Base-by-base conservation (phyloP, 2,888 invertebrate species). In the Drosophila prolongata region DNA sequence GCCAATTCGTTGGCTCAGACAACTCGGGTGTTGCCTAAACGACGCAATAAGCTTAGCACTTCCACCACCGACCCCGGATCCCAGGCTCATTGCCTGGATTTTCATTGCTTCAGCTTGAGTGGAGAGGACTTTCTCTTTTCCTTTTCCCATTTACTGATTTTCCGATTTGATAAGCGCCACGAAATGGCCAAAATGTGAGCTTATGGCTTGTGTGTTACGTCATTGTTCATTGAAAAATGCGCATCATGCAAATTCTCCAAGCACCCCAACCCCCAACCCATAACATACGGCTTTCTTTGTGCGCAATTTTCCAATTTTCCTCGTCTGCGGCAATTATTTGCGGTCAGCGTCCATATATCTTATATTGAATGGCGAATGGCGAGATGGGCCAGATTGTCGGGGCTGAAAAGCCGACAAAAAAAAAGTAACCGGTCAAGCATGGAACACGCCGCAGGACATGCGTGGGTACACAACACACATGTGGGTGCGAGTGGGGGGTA, bases 41-140 rank as follows among this genome's bases (percentile, higher is more conserved):
- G 88, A 87, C 85, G 88, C 85, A 87, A 80, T 85, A 85, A 85
- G 85, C 87, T 85, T 87, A 85, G 77, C 85, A 85, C 83, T 85
- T 83, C 65, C 75, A 52, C 40, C 30, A 55, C 47, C 54, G 14
- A n/a, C 38, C 8, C 58, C 30, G 57, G 57, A 50, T 49, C 19
- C 54, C 5, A 11, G 38, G 47, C 53, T 65, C 76, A 56, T 64
- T 55, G 69, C 35, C 60, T 52, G 64, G 86, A 65, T 82, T 87
- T 79, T 84, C 87, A 87, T 85, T 85, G 85, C 87, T 80, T 85
- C 77, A 70, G 74, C 80, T 86, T 79, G 77, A 81, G 79, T 87
- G 84, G 81, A 83, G 77, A 67, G 64, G 61, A 60, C 35, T 60
- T 60, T 14, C 6, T 30, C 30, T 60, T 77, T 72, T 14, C 2